Base-by-base conservation (phyloP, 2,888 invertebrate species). In the Apamea monoglypha region DNA sequence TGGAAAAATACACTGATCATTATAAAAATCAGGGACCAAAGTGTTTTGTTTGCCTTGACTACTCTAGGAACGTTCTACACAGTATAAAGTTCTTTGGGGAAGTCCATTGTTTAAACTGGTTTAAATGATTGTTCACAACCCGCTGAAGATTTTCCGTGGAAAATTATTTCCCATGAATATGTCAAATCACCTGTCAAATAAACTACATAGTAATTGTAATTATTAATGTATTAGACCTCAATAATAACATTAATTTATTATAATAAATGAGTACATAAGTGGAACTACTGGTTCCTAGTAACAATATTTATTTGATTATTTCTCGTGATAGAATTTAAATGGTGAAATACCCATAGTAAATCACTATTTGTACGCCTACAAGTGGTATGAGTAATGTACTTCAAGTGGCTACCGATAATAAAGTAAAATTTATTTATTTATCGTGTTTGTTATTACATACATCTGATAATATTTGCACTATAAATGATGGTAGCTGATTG, bases 251-350 rank as follows among this genome's bases (percentile, higher is more conserved):
- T 69, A 36, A 85, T 82, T 82, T 83, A 68, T 79, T 32, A 84
- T 84, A 63, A 89, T 50, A 56, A 44, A 79, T 80, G 63, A 80
- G 82, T 75, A 77, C 68, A 70, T 74, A 70, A 70, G 64, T 75
- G 81, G 82, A 85, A 82, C 70, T 47, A 18, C 36, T 44, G 68
- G 18, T 89, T 90, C 89, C 82, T 4, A 64, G 89, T 89, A 89
- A 75, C 78, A 81, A 81, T 21, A 10, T 56, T 36, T 36, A 83
- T 85, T 84, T 78, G 75, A 83, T 82, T 59, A 63, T 73, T 84
- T 83, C 83, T 79, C 50, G 69, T 25, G 74, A 86, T 84, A 82
- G 40, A 72, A 78, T 76, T 81, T 76, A 50, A 81, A 74, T 74
- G 44, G 47, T 72, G 68, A 80, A 80, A 82, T 75, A 79, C 80